Percentiles rank a stretch among this genome's conserved stretches.
Evolutionary conservation across 2,888 invertebrate genomes (phyloP).

Genomic region (Erpobdella octoculata): DNA sequence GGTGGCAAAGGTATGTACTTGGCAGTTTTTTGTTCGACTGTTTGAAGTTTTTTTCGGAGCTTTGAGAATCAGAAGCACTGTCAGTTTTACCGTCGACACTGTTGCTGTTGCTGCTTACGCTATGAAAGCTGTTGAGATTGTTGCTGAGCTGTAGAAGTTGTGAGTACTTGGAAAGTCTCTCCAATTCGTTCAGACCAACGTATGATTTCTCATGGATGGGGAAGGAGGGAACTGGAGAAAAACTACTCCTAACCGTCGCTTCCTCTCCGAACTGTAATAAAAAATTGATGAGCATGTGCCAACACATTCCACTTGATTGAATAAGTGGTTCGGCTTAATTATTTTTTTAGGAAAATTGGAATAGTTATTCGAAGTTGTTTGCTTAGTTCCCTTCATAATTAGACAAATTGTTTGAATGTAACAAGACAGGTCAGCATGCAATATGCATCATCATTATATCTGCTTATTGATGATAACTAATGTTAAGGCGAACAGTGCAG

Average conservation of each 20-base stretch:
- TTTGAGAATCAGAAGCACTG: neutral
- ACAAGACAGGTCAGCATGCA: too few species aligned
- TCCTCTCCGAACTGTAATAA: neutral
- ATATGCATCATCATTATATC: too few species aligned
- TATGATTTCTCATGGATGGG: neutral
- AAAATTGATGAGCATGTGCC: neutral
- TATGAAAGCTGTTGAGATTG: neutral
- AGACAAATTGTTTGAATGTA: neutral
- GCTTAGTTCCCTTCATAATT: neutral
- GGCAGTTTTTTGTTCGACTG: constrained; percentile 61
- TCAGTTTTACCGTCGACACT: neutral
- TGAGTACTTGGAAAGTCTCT: neutral
- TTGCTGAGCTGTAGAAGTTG: constrained; percentile 7
- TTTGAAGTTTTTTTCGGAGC: neutral
- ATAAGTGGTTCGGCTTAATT: neutral
- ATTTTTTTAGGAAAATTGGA: neutral
- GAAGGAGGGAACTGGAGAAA: neutral
- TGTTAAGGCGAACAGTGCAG: too few species aligned
- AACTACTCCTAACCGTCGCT: neutral
- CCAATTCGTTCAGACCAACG: neutral
- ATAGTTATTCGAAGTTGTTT: neutral
- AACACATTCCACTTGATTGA: too few species aligned
- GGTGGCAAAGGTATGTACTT: constrained; percentile 70
- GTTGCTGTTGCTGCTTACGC: neutral
- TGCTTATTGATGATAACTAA: too few species aligned